Base-by-base conservation (phyloP, 2,888 invertebrate species). In the Himalopsyche japonica region DNA sequence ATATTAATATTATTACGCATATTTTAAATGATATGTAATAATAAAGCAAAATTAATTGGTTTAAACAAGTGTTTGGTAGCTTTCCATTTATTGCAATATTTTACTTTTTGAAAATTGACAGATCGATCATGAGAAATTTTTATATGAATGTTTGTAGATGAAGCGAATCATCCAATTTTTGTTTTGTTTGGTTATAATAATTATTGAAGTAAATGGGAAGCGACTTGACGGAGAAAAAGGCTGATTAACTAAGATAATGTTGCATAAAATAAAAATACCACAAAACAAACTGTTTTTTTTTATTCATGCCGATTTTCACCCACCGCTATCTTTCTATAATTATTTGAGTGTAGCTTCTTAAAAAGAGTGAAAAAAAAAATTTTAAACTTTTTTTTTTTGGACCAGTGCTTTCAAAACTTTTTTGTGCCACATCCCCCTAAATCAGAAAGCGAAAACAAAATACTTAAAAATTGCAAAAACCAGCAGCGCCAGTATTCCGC, bases 241-340 rank as follows among this genome's bases (percentile, higher is more conserved):
- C 87, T 87, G 87, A 87, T 87, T 87, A 87, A 83, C 83, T 87
- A 87, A 84, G 84, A 84, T 83, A 82, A 86, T 83, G 83, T 87
- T 87, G 84, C 83, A 87, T 84, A 78, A 86, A 87, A 86, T 86
- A 86, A 85, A 86, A 83, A 85, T 84, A 85, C 81, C 70, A 85
- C 70, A 80, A 85, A 83, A 81, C 70, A 83, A 4, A 27, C 57
- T 32, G 43, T 82, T 82, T 82, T 82, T 82, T 77, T 77, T 82
- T 70, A 24, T 32, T 34, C 32, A 64, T 18, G 20, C 7, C 18
- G 47, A 81, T 48, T 24, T 43, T 30, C n/a, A 20, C 32, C 57
- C 80, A 15, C 37, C 80, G 12, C 37, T 12, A 43, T 43, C 15
- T 43, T 43, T 15, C 80, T 43, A 15, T 43, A 15, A n/a, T n/a